phyloP scores from a whole-genome alignment of 2,797 vertebrate genomes.

The Carcharodon carcharias region DNA sequence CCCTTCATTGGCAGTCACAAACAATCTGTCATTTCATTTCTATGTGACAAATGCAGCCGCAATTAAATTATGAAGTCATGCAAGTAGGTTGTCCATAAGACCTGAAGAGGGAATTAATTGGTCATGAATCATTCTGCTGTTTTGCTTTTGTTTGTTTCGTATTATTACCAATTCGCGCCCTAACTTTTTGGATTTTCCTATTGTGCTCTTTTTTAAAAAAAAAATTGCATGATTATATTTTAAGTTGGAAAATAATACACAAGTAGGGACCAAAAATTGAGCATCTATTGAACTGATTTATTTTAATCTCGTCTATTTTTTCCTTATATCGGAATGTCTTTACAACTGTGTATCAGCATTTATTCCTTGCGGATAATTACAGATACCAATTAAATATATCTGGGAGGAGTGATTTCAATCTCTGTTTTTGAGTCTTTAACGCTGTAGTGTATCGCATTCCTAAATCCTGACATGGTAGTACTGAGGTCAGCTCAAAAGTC shows the following conservation, averaged over 20 bases:
- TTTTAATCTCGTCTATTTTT: neutral
- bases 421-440: neutral
- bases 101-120: neutral
- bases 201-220: neutral
- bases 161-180: neutral
- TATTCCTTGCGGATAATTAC: neutral
- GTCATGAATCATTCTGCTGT: neutral
- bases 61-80: constrained; percentile 28
- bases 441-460: neutral
- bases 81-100: neutral
- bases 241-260: neutral
- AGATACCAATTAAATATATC: neutral
- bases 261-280: neutral
- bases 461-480: neutral
- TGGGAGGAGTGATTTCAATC: neutral
- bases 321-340: neutral
- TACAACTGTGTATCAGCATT: neutral
- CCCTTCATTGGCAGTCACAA: neutral
- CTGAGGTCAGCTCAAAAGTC: neutral
- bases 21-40: neutral
- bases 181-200: neutral
- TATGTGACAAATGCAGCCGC: constrained; percentile 9
- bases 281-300: neutral
- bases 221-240: neutral
- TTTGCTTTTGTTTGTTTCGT: neutral